These are phyloP conservation scores for Isoperla grammatica DNA, from an alignment of 2,888 invertebrate genomes.

Conservation along the genomic window DNA sequence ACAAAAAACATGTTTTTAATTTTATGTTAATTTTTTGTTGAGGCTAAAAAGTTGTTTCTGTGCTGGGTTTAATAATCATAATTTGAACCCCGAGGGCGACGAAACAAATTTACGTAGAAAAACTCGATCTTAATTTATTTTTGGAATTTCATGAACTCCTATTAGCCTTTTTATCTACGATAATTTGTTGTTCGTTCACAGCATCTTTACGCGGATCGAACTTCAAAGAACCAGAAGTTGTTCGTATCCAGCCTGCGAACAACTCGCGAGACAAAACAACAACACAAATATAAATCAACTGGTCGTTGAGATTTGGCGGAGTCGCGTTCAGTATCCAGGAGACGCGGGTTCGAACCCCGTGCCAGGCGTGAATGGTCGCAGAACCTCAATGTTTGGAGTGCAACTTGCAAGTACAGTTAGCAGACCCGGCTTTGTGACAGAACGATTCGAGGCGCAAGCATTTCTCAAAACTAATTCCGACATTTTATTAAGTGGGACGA, in stretches of 20 bases:
- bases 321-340: too few relatives aligned
- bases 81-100: conserved; percentile 4
- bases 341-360: too few relatives aligned
- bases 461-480: conserved; percentile 4
- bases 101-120: conserved; percentile 6
- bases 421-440: conserved; percentile 11
- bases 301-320: too few relatives aligned
- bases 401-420: too few relatives aligned
- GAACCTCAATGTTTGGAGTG: too few relatives aligned
- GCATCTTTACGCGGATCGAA: neutral
- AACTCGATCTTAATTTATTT: conserved; percentile 9
- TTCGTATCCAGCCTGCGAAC: too few relatives aligned
- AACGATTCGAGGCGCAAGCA: conserved; percentile 10
- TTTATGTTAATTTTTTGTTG: conserved; percentile 12
- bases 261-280: too few relatives aligned
- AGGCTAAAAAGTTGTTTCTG: conserved; percentile 11
- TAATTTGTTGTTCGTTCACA: neutral
- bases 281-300: too few relatives aligned
- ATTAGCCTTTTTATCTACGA: neutral
- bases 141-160: conserved; percentile 6
- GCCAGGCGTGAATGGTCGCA: too few relatives aligned
- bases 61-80: conserved; percentile 9
- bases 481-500: conserved; percentile 13
- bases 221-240: too few relatives aligned
- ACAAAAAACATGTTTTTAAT: conserved; percentile 7